Evolutionary conservation across 2,888 invertebrate species (phyloP), one percentile per base, ranked within the genome.

Genomic region (Carpatolechia fugitivella): DNA sequence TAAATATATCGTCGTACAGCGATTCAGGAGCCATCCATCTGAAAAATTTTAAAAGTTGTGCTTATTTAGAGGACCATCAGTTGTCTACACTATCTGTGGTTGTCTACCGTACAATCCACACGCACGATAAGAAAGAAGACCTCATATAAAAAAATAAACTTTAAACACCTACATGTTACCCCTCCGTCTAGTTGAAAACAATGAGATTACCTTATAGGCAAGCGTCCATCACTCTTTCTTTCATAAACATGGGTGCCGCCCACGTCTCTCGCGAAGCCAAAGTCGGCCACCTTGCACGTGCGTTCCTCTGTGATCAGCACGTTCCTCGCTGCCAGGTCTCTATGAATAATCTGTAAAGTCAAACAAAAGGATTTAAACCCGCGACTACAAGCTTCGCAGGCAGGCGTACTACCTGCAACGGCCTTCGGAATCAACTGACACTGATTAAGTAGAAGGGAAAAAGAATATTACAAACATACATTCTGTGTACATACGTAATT

Each of bases 21-120:
- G 98, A 97, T 74, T 98, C 98, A 0, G 97, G 97, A 0, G 98
- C 97, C 98, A 98, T 98, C 98, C 98, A 98, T 78, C 98, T 93
- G 77, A 1, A 38, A 41, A 38, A 50, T 24, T 29, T n/a, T 29
- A 16, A 18, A 20, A 10, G 8, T 10, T 3, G 7, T 6, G 1
- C 20, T 6, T 10, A 11, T 11, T n/a, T 33, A 33, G 33, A 8
- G 8, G n/a, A n/a, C n/a, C n/a, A n/a, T n/a, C n/a, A n/a, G n/a
- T n/a, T n/a, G n/a, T n/a, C n/a, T n/a, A n/a, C n/a, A n/a, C n/a
- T n/a, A n/a, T n/a, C n/a, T n/a, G n/a, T n/a, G n/a, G n/a, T n/a
- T n/a, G n/a, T n/a, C n/a, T n/a, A n/a, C n/a, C n/a, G n/a, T n/a
- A n/a, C n/a, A n/a, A n/a, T n/a, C n/a, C n/a, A n/a, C n/a, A n/a